These are phyloP conservation scores for Echinops telfairi DNA, from an alignment of 2,113 vertebrate genomes.

Conservation along the genomic window DNA sequence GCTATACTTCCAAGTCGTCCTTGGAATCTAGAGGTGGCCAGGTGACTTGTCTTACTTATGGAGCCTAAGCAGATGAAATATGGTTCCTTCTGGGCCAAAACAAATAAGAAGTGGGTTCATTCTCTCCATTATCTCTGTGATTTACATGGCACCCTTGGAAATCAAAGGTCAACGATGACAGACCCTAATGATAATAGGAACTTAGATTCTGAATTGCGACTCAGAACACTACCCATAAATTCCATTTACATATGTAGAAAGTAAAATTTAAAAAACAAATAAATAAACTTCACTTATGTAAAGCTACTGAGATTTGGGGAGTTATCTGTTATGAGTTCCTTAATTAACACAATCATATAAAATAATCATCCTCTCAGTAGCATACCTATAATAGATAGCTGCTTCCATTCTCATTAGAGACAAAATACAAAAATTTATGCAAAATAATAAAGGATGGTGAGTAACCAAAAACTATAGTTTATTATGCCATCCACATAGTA, in stretches of 20 bases:
- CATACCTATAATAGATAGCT: not conserved
- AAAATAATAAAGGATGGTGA: constrained; percentile 26
- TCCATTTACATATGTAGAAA: not conserved
- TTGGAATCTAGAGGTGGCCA: not conserved
- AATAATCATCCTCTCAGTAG: not conserved
- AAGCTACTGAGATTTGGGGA: not conserved
- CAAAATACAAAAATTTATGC: not conserved
- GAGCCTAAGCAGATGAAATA: not conserved
- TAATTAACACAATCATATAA: constrained; percentile 9
- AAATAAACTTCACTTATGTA: not conserved
- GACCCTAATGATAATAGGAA: not conserved
- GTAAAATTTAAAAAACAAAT: not conserved
- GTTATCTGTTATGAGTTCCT: constrained; percentile 4
- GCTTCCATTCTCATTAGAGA: not conserved
- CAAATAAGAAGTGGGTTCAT: not conserved
- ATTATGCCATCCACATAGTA: not conserved
- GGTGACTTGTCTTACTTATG: not conserved
- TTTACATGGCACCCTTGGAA: not conserved
- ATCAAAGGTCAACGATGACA: not conserved
- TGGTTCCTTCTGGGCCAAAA: not conserved
- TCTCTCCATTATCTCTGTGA: not conserved
- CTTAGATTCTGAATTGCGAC: not conserved
- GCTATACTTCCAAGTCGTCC: not conserved
- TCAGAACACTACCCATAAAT: not conserved
- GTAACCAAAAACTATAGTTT: not conserved